Conservation (phyloP, 1,140 invertebrate genomes). For the Brachystomella parvula region DNA sequence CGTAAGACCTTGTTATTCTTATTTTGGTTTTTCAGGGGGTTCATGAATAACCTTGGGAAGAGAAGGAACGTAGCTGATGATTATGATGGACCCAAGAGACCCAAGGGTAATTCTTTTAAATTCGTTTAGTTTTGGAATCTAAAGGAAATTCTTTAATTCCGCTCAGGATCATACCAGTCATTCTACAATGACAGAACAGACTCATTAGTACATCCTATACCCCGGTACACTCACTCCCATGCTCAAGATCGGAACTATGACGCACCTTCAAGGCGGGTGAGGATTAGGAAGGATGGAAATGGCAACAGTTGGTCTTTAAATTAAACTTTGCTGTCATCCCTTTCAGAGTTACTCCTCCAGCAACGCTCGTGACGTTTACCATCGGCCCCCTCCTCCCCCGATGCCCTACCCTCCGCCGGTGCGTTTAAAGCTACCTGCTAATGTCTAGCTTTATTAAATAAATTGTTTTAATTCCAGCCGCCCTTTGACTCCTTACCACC, state of each 20-base stretch:
- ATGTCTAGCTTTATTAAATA: constrained; percentile 54
- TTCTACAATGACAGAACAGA: constrained; percentile 18
- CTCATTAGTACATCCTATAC: neutral
- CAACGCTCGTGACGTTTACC: constrained; percentile 29
- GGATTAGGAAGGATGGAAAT: neutral
- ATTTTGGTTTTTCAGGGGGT: no score
- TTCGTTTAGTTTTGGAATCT: neutral
- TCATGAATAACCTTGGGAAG: no score
- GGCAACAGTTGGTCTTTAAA: neutral
- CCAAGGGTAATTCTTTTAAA: no score
- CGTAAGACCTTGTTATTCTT: no score
- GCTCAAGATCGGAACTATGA: neutral
- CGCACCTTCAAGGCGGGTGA: no score
- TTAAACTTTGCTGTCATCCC: neutral
- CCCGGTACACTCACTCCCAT: neutral
- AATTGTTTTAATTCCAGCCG: constrained; percentile 64
- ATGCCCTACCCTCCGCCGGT: constrained; percentile 45
- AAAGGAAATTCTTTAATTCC: constrained; percentile 3
- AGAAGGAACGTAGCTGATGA: no score
- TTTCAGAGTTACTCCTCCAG: neutral
- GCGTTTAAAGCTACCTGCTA: constrained; percentile 49
- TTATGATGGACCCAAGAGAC: no score
- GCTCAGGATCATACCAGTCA: constrained; percentile 24
- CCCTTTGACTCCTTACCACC: constrained; percentile 63
- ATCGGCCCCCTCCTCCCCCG: constrained; percentile 41